Base-by-base conservation (phyloP, 2,888 invertebrate genomes). In the Diploptera punctata region DNA sequence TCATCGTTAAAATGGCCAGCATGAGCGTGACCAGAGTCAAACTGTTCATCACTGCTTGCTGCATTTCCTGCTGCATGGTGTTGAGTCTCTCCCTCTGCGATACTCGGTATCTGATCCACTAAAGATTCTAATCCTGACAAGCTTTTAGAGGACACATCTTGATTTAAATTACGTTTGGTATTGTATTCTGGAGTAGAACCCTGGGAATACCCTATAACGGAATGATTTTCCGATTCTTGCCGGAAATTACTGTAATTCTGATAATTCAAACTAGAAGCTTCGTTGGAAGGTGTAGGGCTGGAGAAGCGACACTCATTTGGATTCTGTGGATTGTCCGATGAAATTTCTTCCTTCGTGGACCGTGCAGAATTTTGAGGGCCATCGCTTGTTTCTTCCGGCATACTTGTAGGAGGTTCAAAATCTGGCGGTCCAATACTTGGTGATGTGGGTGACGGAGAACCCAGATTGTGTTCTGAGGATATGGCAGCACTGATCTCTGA, bases 71-170 rank as follows among this genome's bases (percentile, higher is more conserved):
- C 69, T n/a, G 67, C 68, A 71, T 70, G 68, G 70, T 75, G 80
- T 2, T 80, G 77, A 38, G 77, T 77, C 26, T 88, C 89, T 5
- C 91, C 91, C 78, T 94, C 94, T 71, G 92, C 90, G 82, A 94
- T 93, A 79, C 93, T 92, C 67, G 95, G 95, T 83, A 95, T 95
- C 87, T 95, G 95, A 85, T 95, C 95, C 76, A 95, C 95, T 62
- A 95, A 86, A 52, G 94, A 95, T 83, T 95, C 95, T 61, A 95
- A 86, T 21, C 95, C 95, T 19, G 94, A 94, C 62, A 94, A 85
- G 78, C 93, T 93, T 82, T 94, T 94, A 31, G 93, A 91, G n/a
- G 94, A 90, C 43, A 94, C 92, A 83, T 94, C 94, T 80, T 91
- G 91, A 49, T 78, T 78, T 26, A 75, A 47, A 68, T 74, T 74